These are phyloP conservation scores for Scaptomyza reducta DNA, from an alignment of 2,888 invertebrate genomes.

Conservation along the genomic window DNA sequence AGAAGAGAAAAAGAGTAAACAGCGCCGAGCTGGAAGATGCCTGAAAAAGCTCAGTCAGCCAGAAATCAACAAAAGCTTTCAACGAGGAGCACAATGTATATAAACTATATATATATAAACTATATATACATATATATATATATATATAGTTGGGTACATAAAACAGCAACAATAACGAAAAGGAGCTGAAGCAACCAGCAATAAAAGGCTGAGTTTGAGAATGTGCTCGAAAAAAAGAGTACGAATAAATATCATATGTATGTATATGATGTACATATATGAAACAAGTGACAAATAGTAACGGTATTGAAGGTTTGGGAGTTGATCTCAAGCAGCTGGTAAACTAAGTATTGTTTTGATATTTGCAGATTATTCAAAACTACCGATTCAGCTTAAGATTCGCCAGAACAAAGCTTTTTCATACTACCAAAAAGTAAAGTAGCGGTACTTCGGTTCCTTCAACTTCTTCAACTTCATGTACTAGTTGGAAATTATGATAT, in stretches of 20 bases:
- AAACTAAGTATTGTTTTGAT: not conserved
- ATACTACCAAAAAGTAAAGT: too few species aligned
- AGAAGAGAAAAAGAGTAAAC: constrained; percentile 21
- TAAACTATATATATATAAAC: too few species aligned
- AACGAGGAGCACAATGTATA: constrained; percentile 45
- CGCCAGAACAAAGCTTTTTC: too few species aligned
- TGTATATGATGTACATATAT: too few species aligned
- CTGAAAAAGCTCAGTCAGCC: constrained; percentile 60
- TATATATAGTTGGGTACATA: not conserved
- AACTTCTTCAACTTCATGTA: too few species aligned
- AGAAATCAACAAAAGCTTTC: constrained; percentile 69
- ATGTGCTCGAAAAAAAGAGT: constrained; percentile 4
- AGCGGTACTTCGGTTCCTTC: too few species aligned
- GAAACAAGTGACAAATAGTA: constrained; percentile 16
- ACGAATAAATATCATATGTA: not conserved
- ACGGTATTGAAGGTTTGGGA: not conserved
- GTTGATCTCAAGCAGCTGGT: not conserved
- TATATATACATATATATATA: not conserved
- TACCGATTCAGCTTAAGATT: not conserved
- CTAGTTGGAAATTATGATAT: too few species aligned
- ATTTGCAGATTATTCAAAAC: too few species aligned
- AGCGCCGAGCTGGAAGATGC: constrained; percentile 6
- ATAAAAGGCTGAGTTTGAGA: constrained; percentile 17
- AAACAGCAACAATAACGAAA: constrained; percentile 1
- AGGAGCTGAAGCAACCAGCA: constrained; percentile 32